These are phyloP conservation scores for Pantherophis guttatus DNA, from an alignment of 2,113 vertebrate species.

Conservation along the genomic window DNA sequence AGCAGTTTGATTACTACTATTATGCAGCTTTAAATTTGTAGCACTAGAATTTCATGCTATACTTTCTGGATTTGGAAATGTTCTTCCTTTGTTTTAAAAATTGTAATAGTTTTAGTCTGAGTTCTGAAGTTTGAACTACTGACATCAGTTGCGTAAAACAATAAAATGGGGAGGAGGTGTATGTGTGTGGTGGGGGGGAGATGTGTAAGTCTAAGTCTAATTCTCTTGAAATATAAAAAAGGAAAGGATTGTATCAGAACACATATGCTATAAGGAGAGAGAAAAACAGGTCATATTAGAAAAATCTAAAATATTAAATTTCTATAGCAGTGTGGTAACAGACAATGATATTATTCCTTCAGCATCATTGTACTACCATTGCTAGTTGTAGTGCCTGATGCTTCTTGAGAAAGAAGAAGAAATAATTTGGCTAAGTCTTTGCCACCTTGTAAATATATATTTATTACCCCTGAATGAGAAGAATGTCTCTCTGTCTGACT, in stretches of 20 bases:
- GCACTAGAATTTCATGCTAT: neutral
- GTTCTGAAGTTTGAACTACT: neutral
- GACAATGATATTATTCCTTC: neutral
- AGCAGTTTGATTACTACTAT: neutral
- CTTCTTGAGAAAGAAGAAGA: neutral
- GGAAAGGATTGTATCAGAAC: neutral
- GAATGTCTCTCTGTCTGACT: no score
- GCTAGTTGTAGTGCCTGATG: neutral
- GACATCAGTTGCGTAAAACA: neutral
- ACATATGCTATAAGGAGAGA: neutral
- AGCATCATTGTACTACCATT: neutral
- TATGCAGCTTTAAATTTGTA: neutral
- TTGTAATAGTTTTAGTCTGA: neutral
- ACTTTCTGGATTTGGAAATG: neutral
- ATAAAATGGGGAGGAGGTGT: no score
- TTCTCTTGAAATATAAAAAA: neutral
- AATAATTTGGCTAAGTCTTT: neutral
- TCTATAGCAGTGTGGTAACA: neutral
- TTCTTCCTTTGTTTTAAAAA: neutral
- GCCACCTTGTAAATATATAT: neutral
- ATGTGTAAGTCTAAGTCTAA: neutral
- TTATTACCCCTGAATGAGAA: neutral
- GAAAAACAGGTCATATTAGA: neutral
- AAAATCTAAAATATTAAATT: neutral
- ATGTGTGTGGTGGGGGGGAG: fast-evolving